Evolutionary conservation across 1,140 invertebrate genomes (phyloP).

Genomic region (Dufourea novaeangliae): DNA sequence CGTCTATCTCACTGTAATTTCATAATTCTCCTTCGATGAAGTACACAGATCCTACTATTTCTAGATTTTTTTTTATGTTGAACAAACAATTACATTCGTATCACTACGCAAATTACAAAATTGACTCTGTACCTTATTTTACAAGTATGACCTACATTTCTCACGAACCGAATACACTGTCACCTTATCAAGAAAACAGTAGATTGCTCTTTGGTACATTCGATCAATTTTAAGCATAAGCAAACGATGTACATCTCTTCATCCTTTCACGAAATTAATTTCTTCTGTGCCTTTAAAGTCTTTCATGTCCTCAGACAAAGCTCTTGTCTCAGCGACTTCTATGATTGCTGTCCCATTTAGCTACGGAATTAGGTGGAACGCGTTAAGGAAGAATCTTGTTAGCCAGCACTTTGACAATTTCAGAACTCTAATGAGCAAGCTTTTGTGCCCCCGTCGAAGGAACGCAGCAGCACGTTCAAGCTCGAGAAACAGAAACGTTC

Average conservation of each 20-base stretch:
- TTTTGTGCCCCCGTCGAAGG: slow-evolving; percentile 39
- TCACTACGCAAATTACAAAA: neutral
- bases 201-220: neutral
- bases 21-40: no score
- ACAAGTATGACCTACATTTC: neutral
- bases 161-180: neutral
- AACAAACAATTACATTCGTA: no score
- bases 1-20: no score
- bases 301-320: neutral
- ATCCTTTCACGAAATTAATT: neutral
- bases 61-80: no score
- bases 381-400: slow-evolving; percentile 48
- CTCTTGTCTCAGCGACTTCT: neutral
- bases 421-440: slow-evolving; percentile 43
- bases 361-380: neutral
- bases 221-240: neutral
- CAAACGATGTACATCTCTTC: neutral
- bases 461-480: slow-evolving; percentile 18
- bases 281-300: neutral
- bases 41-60: no score
- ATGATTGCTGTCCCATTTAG: neutral
- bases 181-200: neutral
- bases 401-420: slow-evolving; percentile 46
- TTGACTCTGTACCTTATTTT: neutral
- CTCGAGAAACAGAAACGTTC: slow-evolving; percentile 39